These are phyloP conservation scores for Xiphophorus birchmanni DNA, from an alignment of 2,797 vertebrate genomes.

Conservation along the genomic window DNA sequence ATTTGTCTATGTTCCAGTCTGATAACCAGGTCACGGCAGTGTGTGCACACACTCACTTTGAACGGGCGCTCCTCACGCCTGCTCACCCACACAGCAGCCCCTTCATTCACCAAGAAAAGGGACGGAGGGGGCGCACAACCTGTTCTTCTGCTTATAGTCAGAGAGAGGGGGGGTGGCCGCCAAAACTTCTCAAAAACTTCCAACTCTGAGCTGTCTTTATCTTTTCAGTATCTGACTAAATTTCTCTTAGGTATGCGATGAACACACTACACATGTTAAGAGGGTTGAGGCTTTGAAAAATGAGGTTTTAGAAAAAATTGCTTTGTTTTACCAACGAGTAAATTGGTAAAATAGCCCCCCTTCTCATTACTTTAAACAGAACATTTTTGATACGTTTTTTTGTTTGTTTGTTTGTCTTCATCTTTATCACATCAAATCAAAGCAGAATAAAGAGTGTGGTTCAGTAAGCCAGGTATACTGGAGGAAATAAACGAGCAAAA, in stretches of 20 bases:
- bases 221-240: neutral
- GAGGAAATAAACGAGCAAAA: neutral
- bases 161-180: constrained; percentile 29
- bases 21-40: constrained; percentile 40
- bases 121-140: constrained; percentile 23
- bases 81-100: constrained; percentile 38
- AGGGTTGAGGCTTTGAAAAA: neutral
- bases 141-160: constrained; percentile 24
- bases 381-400: neutral
- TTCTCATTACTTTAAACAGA: neutral
- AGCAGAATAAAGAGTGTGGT: neutral
- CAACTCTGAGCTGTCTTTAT: neutral
- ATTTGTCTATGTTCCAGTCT: constrained; percentile 16
- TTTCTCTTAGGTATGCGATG: neutral
- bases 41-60: constrained; percentile 33
- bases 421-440: neutral
- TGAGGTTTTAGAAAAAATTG: neutral
- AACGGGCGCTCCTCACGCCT: constrained; percentile 54
- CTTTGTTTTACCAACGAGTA: neutral
- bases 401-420: too few relatives aligned
- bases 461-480: neutral
- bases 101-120: constrained; percentile 24
- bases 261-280: neutral
- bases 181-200: constrained; percentile 45
- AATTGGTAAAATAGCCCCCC: neutral